Conservation (phyloP, 2,888 invertebrate genomes). For the Brachyptera putata region DNA sequence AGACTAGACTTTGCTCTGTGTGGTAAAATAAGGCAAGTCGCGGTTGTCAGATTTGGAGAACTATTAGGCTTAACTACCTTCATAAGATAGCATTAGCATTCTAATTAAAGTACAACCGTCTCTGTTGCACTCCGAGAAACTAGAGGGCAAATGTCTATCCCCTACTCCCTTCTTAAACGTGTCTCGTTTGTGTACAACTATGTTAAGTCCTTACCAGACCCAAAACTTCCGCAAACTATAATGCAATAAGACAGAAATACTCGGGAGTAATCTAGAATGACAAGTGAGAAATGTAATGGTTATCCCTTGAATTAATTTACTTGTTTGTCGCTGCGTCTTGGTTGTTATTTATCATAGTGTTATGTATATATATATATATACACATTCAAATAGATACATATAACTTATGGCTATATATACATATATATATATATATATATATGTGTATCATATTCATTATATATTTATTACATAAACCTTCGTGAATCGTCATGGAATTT, state of each 20-base stretch:
- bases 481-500: no score
- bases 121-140: slow-evolving; percentile 7
- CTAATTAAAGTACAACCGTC: slow-evolving; percentile 15
- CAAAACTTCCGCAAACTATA: slow-evolving; percentile 13
- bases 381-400: no score
- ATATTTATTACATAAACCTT: no score
- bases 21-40: no score
- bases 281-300: slow-evolving; percentile 5
- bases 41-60: slow-evolving; percentile 15
- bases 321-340: no score
- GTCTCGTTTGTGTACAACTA: not conserved
- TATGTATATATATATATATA: no score
- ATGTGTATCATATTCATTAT: no score
- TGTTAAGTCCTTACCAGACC: slow-evolving; percentile 10
- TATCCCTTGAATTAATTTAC: no score
- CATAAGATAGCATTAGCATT: slow-evolving; percentile 8
- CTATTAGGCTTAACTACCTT: slow-evolving; percentile 5
- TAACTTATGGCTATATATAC: no score
- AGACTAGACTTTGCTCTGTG: no score
- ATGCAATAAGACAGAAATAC: slow-evolving; percentile 1
- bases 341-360: no score
- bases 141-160: slow-evolving; percentile 6
- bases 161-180: not conserved
- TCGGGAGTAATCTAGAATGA: not conserved
- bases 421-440: no score